Base-by-base conservation (phyloP, 2,113 vertebrate genomes). In the Semnornis frantzii region DNA sequence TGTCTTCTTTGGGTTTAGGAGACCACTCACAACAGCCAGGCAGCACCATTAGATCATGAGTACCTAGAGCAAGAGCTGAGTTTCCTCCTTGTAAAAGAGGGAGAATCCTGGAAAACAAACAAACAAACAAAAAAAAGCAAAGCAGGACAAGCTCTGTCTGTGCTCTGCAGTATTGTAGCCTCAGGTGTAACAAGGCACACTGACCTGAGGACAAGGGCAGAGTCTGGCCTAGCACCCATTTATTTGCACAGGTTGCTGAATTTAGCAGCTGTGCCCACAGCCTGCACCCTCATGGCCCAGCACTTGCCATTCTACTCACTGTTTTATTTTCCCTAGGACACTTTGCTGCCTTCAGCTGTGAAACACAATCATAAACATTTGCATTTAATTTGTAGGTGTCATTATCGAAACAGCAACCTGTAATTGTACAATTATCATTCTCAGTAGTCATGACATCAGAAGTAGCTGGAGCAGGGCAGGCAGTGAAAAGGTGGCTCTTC, bases 391-490 rank as follows among this genome's bases (percentile, higher is more conserved):
- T 96, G 94, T 98, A 87, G 70, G 75, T 69, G 37, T 77, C 87
- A 48, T 95, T 98, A 98, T 97, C 93, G 7, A 71, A 87, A 90
- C 98, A 98, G 98, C 98, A 98, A 95, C 97, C 98, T 97, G 90
- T 98, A 98, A 98, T 98, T 98, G 97, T 94, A 75, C 97, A 96
- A 94, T 94, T 87, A 42, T 58, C 44, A 78, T 58, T 69, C 63
- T 81, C 89, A 68, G 46, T 50, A 69, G 54, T 44, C 58, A 66
- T 57, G 69, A 87, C 93, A 88, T 90, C 89, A 93, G 92, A 95
- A 92, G 72, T 87, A 91, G 54, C 82, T 87, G 83, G 81, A 82
- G 15, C 64, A 69, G 68, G 31, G 60, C 64, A 95, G 85, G 52
- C 73, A 77, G 37, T 9, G 79, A 90, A 89, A 95, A 91, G 75